Base-by-base conservation (phyloP, 2,888 invertebrate species). In the Theretra japonica region DNA sequence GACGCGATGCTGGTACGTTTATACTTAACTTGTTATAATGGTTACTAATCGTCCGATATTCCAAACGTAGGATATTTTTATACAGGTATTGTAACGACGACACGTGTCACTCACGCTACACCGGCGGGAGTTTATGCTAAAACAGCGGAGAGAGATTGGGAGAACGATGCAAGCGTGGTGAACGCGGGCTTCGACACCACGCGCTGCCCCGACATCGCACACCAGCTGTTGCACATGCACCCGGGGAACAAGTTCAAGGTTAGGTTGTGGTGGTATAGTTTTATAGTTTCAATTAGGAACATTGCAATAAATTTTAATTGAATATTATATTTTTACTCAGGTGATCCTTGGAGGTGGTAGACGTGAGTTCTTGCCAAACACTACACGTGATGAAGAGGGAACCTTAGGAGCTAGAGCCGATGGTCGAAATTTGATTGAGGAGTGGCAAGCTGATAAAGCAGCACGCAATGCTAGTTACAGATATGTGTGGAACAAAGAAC, bases 81-180 rank as follows among this genome's bases (percentile, higher is more conserved):
- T 5, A 17, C 1, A 74, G 96, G 96, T 7, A 83, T 96, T 4
- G 97, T 97, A 6, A 97, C 97, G 0, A 97, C 96, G 0, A 96
- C 97, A 0, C 94, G 97, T 70, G 93, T 97, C 0, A 97, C 97
- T 0, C 97, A 97, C 86, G 97, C 97, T 0, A 96, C 97, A 3
- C 97, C 97, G 0, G 95, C 96, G 0, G 96, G 95, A 0, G 89
- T 95, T 0, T 97, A 95, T 83, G 97, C 97, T 0, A 96, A 96
- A 81, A 89, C 92, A 0, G 95, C 96, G 0, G 90, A 96, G 74
- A 94, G 97, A 0, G 88, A 96, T 75, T 97, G 97, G 96, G 97
- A 97, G 87, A 95, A 92, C 79, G 96, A 97, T 83, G 88, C 83
- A 0, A 93, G 95, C 48, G 91, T 96, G 6, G 74, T 81, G 0